These are phyloP conservation scores for Halcyon leucocephala DNA, from an alignment of 2,797 vertebrate species.

Conservation along the genomic window DNA sequence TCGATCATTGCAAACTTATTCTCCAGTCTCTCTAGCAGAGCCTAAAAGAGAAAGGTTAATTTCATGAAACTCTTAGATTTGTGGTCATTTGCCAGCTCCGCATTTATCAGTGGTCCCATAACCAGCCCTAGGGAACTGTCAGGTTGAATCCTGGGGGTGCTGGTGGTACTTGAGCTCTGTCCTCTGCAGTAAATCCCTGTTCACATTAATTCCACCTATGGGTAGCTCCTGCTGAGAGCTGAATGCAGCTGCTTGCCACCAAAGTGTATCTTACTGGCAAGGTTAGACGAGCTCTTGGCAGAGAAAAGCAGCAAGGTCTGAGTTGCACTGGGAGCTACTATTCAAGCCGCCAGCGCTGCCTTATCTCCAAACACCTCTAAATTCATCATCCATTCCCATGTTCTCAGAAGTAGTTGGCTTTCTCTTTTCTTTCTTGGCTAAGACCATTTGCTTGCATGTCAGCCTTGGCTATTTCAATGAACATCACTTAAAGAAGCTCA, in stretches of 20 bases:
- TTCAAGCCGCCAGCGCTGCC: not conserved
- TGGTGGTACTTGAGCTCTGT: not conserved
- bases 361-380: not conserved
- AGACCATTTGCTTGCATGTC: not conserved
- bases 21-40: constrained; percentile 53
- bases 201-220: not conserved
- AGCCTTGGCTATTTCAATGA: not conserved
- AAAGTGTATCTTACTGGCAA: not conserved
- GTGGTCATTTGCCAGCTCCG: not conserved
- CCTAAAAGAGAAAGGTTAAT: constrained; percentile 13
- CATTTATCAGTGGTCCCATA: fast-evolving
- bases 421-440: not conserved
- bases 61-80: not conserved
- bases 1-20: constrained; percentile 55
- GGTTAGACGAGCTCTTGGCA: not conserved
- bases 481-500: not conserved
- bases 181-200: not conserved
- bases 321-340: not conserved
- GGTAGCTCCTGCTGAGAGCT: not conserved
- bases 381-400: fast-evolving
- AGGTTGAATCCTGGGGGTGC: not conserved
- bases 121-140: not conserved
- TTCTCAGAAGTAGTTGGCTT: not conserved
- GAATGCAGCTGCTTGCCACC: not conserved
- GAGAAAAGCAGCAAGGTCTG: not conserved